Base-by-base conservation (phyloP, 2,113 vertebrate genomes). In the Petroica traversi region DNA sequence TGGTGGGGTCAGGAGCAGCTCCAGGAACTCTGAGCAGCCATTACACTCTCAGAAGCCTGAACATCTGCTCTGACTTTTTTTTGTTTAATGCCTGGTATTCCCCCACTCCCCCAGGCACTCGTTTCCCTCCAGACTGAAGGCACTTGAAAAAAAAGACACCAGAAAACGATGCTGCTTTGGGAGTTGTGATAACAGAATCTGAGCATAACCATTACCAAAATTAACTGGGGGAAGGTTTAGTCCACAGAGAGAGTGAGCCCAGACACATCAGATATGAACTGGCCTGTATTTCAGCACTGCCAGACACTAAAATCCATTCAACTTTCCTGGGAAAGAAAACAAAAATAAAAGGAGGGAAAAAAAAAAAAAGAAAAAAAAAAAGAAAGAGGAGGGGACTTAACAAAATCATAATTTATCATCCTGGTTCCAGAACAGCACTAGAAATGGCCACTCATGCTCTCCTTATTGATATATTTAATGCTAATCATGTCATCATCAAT, bases 271-370 rank as follows among this genome's bases (percentile, higher is more conserved):
- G 58, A 46, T 36, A n/a, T 14, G 43, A 92, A 45, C 58, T 52
- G 66, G 52, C n/a, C 22, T 19, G 40, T 48, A 43, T 48, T 74
- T 78, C 69, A 78, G 74, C 38, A 57, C 23, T 23, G 28, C 69
- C 51, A 81, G 76, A 73, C 43, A 69, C 33, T 34, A n/a, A 59
- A 85, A 76, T 33, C 36, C n/a, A 45, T 3, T 51, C 11, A 38
- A 76, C 9, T 77, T 73, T 31, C 52, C 11, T 22, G 58, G 62
- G 45, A 48, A 78, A 72, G 34, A 28, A 38, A 54, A 63, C 6
- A 43, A 61, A 85, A 46, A 57, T 22, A 31, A 8, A 16, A 45
- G 19, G 8, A 14, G 4, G 2, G 2, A 1, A 0, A 0, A 1
- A 1, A 48, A 78, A 12, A 36, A 10, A 23, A 1, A 15, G n/a